Evolutionary conservation across 2,888 invertebrate species (phyloP), one percentile per base, ranked within the genome.

Genomic region (Helobdella robusta): DNA sequence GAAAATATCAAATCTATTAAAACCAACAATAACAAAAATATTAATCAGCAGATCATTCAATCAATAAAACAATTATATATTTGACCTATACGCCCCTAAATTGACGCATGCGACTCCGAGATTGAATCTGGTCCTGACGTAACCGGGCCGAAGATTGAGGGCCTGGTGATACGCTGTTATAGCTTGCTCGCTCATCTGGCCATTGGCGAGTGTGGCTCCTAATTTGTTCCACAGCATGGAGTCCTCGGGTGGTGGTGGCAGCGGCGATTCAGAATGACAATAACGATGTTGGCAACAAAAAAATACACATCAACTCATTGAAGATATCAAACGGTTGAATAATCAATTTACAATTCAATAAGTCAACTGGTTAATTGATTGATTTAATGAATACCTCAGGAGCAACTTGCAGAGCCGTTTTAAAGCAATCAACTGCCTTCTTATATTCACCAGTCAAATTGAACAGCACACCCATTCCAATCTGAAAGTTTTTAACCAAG

Each of bases 81-180:
- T 75, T 71, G 72, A 86, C 86, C 81, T 83, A 76, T 95, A 89
- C 54, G 92, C 91, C 72, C 89, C 87, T 56, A 98, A 84, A 81
- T 95, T 95, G 81, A 97, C 90, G 77, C 97, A 98, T 67, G 93
- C 91, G 65, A 98, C 94, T 32, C 95, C 97, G 67, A 98, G 87
- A 82, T 98, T 98, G 78, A 94, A 98, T 68, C 98, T 84, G 6
- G 95, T 94, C 67, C 98, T 84, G 69, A 98, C 91, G 79, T 91
- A 98, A 1, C 95, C 95, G 5, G 98, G 98, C 68, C 90, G 88
- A 60, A 95, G 82, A 75, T 88, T 85, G 61, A 98, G 82, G 44
- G 97, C 94, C 74, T 86, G 85, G 76, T 91, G 88, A 78, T 98
- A 98, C 0, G 97, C 95, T 71, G 91, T 88, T 6, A 98, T 89